These are phyloP conservation scores for Eudiplozoon nipponicum DNA, from an alignment of 2,888 invertebrate genomes.

Conservation along the genomic window DNA sequence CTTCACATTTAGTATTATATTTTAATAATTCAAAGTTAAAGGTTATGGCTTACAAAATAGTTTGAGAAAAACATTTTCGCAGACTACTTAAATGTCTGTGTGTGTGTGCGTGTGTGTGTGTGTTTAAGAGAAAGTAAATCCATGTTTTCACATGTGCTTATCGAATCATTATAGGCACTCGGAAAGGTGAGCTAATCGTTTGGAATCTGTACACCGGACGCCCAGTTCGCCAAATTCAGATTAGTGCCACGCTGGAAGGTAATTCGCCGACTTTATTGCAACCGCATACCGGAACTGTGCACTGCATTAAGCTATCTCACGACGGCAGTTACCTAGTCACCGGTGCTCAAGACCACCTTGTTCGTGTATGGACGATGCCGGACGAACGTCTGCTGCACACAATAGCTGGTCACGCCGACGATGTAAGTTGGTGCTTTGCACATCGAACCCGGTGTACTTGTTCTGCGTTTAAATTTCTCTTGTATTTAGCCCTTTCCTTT, in stretches of 20 bases:
- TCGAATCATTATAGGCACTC: conserved; percentile 25
- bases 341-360: conserved; percentile 23
- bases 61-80: no score
- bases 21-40: no score
- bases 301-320: conserved; percentile 22
- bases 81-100: no score
- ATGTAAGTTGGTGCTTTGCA: conserved; percentile 19
- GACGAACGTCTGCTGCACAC: conserved; percentile 23
- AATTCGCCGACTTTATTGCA: conserved; percentile 4
- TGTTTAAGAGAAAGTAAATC: no score
- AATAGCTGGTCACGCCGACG: conserved; percentile 24
- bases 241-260: conserved; percentile 9
- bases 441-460: not conserved
- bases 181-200: conserved; percentile 25
- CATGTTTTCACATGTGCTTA: no score
- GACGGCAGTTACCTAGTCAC: conserved; percentile 25
- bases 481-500: no score
- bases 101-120: no score
- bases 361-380: conserved; percentile 25
- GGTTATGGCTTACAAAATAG: no score
- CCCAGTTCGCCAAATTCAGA: conserved; percentile 12
- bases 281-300: conserved; percentile 21
- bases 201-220: conserved; percentile 24
- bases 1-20: no score
- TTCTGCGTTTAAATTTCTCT: no score